A percentile compares a stretch with the other conserved stretches of the same genome.
Evolutionary conservation across 2,113 vertebrate species (phyloP).

Genomic region (Phasianus colchicus): DNA sequence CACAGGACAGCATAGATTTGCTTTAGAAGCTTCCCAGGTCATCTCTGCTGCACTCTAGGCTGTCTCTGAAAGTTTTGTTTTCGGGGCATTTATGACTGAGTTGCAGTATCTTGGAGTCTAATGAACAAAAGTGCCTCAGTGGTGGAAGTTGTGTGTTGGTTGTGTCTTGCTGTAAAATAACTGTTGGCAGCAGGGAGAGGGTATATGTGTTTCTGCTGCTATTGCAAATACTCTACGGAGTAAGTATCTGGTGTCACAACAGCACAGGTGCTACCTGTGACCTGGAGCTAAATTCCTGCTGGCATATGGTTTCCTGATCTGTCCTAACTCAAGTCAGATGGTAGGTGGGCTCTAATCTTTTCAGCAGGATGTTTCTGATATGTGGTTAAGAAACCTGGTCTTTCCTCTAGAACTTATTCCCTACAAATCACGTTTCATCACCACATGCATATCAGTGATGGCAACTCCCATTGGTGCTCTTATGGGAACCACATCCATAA

Average conservation of each 20-base stretch:
- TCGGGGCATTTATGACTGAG: not conserved
- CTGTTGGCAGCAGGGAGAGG: not conserved
- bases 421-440: not conserved
- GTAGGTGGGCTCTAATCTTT: not conserved
- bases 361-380: not conserved
- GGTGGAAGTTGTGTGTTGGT: not conserved
- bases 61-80: not conserved
- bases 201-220: not conserved
- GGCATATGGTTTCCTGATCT: constrained; percentile 25
- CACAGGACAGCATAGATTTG: not conserved
- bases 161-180: not conserved
- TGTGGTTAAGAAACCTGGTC: not conserved
- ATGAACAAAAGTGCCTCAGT: not conserved
- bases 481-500: not conserved
- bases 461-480: not conserved
- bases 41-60: not conserved
- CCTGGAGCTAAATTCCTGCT: constrained; percentile 19
- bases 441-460: not conserved
- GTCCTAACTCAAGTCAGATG: not conserved
- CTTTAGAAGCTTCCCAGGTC: not conserved
- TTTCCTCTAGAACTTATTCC: not conserved
- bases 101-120: not conserved
- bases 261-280: constrained; percentile 48
- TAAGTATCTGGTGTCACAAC: constrained; percentile 4
- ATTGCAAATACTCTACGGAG: not conserved